A percentile compares a stretch with the other conserved stretches of the same genome.
phyloP scores from a whole-genome alignment of 2,797 vertebrate genomes.

The Malurus splendens region DNA sequence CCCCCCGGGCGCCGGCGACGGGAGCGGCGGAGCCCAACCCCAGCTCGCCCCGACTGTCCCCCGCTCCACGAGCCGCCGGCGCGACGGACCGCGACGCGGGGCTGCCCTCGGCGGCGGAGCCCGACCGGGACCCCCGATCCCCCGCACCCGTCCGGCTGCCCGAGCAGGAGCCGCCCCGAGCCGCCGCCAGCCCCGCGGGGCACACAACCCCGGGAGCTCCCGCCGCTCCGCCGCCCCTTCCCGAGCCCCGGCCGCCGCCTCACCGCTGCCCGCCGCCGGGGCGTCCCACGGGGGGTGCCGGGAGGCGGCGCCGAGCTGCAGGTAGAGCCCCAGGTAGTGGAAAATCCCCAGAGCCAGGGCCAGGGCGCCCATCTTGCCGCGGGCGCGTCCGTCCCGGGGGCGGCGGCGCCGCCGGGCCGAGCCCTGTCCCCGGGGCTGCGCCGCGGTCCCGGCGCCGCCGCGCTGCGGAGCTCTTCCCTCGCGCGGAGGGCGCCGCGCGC shows the following conservation, averaged over 20 bases:
- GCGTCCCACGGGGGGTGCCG: slow-evolving; percentile 80
- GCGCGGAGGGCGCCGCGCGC: slow-evolving; percentile 76
- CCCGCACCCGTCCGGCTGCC: neutral
- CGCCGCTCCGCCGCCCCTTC: neutral
- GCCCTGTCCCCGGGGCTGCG: slow-evolving; percentile 24
- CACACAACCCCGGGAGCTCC: neutral
- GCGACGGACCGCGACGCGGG: neutral
- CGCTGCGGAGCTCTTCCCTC: slow-evolving; percentile 76
- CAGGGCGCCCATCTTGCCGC: slow-evolving; percentile 81
- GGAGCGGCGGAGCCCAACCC: neutral
- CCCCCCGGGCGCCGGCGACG: neutral
- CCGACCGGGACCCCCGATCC: neutral
- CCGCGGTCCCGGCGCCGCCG: slow-evolving; percentile 46
- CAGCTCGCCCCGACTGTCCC: neutral
- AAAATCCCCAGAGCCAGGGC: slow-evolving; percentile 84
- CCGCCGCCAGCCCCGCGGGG: neutral
- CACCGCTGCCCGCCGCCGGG: slow-evolving; percentile 85
- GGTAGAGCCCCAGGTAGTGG: slow-evolving; percentile 90
- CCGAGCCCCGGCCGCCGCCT: neutral
- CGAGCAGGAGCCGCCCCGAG: neutral
- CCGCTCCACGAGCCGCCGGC: neutral
- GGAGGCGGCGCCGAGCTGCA: slow-evolving; percentile 84
- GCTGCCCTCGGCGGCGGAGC: neutral
- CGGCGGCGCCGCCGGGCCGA: slow-evolving; percentile 34
- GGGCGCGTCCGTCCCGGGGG: slow-evolving; percentile 39